These are phyloP conservation scores for Gadopsis bispinosus DNA, from an alignment of 2,797 vertebrate genomes.

Conservation along the genomic window DNA sequence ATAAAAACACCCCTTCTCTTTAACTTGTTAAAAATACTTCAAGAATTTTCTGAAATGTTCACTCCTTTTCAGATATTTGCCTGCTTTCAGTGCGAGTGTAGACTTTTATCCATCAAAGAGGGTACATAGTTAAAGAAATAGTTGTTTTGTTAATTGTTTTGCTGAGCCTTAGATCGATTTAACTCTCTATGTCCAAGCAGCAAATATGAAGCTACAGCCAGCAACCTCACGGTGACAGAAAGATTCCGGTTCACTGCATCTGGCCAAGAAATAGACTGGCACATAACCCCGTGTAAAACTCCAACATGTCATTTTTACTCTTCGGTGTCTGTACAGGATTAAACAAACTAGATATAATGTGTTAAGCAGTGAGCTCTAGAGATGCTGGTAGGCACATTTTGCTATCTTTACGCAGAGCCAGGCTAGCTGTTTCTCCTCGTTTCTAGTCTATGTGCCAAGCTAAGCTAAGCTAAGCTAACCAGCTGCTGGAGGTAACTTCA, in stretches of 20 bases:
- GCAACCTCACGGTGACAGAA: not conserved
- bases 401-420: not conserved
- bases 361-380: too few species aligned
- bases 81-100: not conserved
- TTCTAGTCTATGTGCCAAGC: not conserved
- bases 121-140: not conserved
- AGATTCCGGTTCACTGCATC: not conserved
- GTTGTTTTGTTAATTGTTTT: not conserved
- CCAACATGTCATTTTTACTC: not conserved
- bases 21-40: conserved; percentile 22
- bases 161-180: not conserved
- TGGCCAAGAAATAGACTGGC: not conserved
- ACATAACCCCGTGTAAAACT: not conserved
- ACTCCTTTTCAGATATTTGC: not conserved
- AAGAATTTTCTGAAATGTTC: not conserved
- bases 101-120: not conserved
- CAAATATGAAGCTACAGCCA: not conserved
- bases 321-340: not conserved
- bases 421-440: too few species aligned
- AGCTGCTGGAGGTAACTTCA: not conserved
- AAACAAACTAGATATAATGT: not conserved
- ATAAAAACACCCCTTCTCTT: conserved; percentile 9
- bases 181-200: not conserved
- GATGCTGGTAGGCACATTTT: not conserved
- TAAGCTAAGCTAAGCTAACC: not conserved